Evolutionary conservation across 2,113 vertebrate species (phyloP), one percentile per base, ranked within the genome.

Genomic region (Rousettus leschenaultii): DNA sequence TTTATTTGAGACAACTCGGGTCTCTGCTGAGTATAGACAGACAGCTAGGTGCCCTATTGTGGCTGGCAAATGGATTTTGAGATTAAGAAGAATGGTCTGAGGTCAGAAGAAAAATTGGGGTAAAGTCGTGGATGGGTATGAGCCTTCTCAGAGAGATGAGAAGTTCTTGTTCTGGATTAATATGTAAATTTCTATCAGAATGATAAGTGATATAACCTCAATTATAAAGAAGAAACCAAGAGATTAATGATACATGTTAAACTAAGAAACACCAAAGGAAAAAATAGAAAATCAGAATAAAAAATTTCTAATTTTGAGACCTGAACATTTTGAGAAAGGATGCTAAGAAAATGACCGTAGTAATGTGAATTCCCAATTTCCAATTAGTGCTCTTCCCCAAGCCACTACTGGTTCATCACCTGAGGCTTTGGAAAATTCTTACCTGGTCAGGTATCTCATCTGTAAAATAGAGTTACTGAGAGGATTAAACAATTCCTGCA

Each of bases 221-320:
- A 22, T 92, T 95, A 90, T 45, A 91, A 83, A 88, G 14, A 91
- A 80, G 55, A 94, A 94, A 84, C 21, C 61, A 65, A 94, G 14
- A 78, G 91, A 85, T 92, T 65, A 86, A 80, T 94, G 57, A 94
- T 43, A 74, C 28, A n/a, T 48, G 30, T 83, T 95, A 91, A 90
- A 74, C 33, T 55, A 86, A 70, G 53, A 33, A 2, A 28, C 66
- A 95, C 61, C 7, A 40, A 63, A 94, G n/a, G 51, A 68, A 75
- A 93, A 90, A 87, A 45, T 48, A 22, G 40, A 45, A 91, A 89
- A 89, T 82, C 45, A 51, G 53, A 78, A 59, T 94, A 89, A 18
- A 79, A 74, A 70, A 22, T 94, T 74, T 89, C n/a, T 51, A 28
- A 66, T 94, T 92, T 82, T 95, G 55, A 87, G 43, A 68, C 16